Percentiles rank a stretch among this genome's conserved stretches.
phyloP scores from a whole-genome alignment of 1,140 invertebrate genomes.

The Eumeta japonica region DNA sequence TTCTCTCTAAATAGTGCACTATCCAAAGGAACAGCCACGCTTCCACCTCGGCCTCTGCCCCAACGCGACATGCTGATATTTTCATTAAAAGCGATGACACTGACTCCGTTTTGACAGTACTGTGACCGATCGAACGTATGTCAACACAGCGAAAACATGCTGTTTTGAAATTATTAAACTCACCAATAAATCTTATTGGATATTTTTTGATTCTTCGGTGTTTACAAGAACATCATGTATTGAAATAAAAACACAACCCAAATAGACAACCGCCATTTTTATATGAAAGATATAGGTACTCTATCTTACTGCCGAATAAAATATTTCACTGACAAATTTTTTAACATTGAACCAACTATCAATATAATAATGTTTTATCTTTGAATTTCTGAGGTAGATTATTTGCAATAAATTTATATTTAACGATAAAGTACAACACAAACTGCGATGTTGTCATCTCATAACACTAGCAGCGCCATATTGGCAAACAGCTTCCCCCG shows the following conservation, averaged over 20 bases:
- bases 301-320: slow-evolving; percentile 9
- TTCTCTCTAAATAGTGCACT: slow-evolving; percentile 77
- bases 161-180: no score
- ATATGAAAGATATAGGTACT: slow-evolving; percentile 43
- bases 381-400: slow-evolving; percentile 45
- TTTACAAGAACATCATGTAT: no score
- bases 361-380: slow-evolving; percentile 33
- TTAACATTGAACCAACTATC: slow-evolving; percentile 26
- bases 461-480: slow-evolving; percentile 54
- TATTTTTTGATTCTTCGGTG: no score
- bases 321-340: background rate
- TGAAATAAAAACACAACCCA: slow-evolving; percentile 55
- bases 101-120: slow-evolving; percentile 35
- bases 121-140: slow-evolving; percentile 39
- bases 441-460: slow-evolving; percentile 57
- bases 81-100: slow-evolving; percentile 52
- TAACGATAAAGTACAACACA: slow-evolving; percentile 49
- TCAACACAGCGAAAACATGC: slow-evolving; percentile 35
- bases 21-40: slow-evolving; percentile 62
- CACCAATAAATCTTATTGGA: no score
- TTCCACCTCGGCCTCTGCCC: slow-evolving; percentile 61
- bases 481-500: slow-evolving; percentile 36
- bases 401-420: slow-evolving; percentile 33
- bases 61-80: slow-evolving; percentile 62
- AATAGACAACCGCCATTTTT: slow-evolving; percentile 59